Evolutionary conservation across 1,140 invertebrate genomes (phyloP), one percentile per base, ranked within the genome.

Genomic region (Trichonephila clavipes): DNA sequence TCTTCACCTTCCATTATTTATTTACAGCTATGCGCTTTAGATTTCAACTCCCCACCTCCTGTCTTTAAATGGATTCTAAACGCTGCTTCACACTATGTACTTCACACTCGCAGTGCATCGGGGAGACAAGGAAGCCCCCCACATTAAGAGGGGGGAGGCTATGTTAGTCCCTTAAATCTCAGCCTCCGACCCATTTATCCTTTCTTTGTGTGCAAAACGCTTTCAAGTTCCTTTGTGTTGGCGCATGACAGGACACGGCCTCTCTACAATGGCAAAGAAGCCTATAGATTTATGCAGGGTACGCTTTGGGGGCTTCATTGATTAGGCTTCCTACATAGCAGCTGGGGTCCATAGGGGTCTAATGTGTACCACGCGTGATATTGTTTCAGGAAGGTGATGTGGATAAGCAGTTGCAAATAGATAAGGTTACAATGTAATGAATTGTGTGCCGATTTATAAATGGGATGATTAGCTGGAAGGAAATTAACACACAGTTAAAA

Each of bases 1-100:
- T 92, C 90, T 92, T 85, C 90, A 85, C 90, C 90, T 92, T 92
- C 86, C 90, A 92, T 92, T 61, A 92, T 92, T 92, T 92, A 92
- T 92, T 92, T 81, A 92, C 58, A 77, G 51, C 81, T 86, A 44
- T 82, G 62, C 81, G 62, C 81, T 91, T 90, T 90, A 81, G 58
- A 61, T 58, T 61, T 58, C 44, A 21, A n/a, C 89, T 91, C 72
- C 24, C 16, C 90, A 2, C 62, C 82, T 61, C 62, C 44, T 12
- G 19, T 19, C 24, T 72, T 86, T 92, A 86, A 92, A 92, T 69
- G 90, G 90, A 86, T 92, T 92, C 90, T 92, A 90, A 90, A 90
- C 28, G 77, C 58, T 34, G 59, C 58, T 28, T 77, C 64, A 28
- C 77, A 77, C 58, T 69, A 64, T 92, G 58, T 28, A 91, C 81